A percentile compares a stretch with the other conserved stretches of the same genome.
Evolutionary conservation across 1,140 invertebrate genomes (phyloP).

Genomic region (Xylocopa sonorina): DNA sequence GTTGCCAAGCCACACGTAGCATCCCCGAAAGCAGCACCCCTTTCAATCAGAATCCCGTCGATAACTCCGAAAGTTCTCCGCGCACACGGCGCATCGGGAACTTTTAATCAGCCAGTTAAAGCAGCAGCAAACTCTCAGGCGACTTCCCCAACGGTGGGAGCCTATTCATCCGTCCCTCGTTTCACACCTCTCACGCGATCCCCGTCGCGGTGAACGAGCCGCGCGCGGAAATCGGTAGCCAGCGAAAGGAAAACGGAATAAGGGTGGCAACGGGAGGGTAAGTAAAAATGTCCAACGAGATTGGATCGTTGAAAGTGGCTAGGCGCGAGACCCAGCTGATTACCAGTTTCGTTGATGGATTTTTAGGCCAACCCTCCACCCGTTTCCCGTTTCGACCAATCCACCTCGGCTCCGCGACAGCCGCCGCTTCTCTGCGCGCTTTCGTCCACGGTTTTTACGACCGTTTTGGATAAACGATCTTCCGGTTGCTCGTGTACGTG

Average conservation of each 20-base stretch:
- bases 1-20: no score
- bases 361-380: constrained; percentile 66
- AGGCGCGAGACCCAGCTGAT: constrained; percentile 70
- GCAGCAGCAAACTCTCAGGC: not conserved
- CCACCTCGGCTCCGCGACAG: constrained; percentile 33
- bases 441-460: constrained; percentile 69
- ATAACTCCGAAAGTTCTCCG: not conserved
- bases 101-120: constrained; percentile 45
- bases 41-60: not conserved
- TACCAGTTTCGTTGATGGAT: constrained; percentile 78
- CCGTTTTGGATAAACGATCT: constrained; percentile 76
- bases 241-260: constrained; percentile 34
- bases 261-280: not conserved
- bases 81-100: constrained; percentile 6
- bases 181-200: not conserved
- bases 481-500: not conserved
- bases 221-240: not conserved
- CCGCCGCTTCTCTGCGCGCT: constrained; percentile 4
- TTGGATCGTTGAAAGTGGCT: constrained; percentile 77
- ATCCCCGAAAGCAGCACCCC: not conserved
- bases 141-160: not conserved
- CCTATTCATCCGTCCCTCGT: constrained; percentile 6
- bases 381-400: constrained; percentile 45
- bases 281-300: constrained; percentile 73
- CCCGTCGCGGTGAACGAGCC: not conserved